A percentile compares a stretch with the other conserved stretches of the same genome.
Evolutionary conservation across 2,113 vertebrate species (phyloP).

Genomic region (Cervus canadensis): DNA sequence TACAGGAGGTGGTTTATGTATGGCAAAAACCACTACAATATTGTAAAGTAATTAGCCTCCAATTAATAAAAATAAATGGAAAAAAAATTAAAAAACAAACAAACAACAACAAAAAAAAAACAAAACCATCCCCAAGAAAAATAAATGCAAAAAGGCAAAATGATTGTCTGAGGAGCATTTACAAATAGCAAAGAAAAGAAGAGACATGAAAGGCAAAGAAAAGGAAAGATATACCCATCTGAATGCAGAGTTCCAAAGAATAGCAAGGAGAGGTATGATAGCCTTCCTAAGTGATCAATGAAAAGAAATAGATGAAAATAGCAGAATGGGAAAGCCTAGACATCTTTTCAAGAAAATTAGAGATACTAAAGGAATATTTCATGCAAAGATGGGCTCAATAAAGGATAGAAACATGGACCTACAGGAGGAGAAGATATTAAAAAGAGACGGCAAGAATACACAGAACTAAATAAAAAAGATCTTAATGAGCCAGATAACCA

Average conservation of each 20-base stretch:
- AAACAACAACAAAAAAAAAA: too few species aligned
- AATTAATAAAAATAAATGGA: too few species aligned
- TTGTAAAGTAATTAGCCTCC: too few species aligned
- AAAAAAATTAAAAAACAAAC: too few species aligned
- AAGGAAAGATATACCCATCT: background rate
- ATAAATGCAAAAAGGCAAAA: background rate
- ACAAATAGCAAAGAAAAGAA: background rate
- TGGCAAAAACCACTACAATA: too few species aligned
- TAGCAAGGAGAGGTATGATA: background rate
- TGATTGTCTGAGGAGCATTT: background rate
- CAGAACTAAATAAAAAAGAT: background rate
- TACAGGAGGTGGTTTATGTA: background rate
- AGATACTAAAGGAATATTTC: background rate
- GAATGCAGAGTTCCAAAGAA: background rate
- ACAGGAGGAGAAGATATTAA: background rate
- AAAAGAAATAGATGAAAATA: background rate
- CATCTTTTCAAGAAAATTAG: background rate
- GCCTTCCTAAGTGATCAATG: background rate
- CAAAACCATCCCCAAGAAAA: background rate
- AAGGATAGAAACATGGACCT: background rate
- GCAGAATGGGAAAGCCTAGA: background rate
- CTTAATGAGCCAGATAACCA: background rate
- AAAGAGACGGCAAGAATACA: background rate
- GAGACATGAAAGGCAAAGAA: background rate
- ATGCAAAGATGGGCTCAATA: background rate